Conservation (phyloP, 2,797 vertebrate genomes). For the Acanthopagrus latus region DNA sequence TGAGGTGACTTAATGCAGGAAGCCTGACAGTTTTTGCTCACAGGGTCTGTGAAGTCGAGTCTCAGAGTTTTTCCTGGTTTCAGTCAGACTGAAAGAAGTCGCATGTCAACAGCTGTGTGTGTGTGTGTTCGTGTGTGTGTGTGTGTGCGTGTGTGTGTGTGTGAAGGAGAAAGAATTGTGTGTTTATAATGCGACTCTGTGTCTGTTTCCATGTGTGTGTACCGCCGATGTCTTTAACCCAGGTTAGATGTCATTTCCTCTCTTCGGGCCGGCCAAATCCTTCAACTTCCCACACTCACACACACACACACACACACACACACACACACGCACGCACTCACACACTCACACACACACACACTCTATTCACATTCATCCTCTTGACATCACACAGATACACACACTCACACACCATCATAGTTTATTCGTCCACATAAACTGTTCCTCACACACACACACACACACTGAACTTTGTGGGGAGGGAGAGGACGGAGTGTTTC, state of each 20-base stretch:
- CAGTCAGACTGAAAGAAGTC: not conserved
- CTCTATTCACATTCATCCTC: constrained; percentile 29
- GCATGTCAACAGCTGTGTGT: constrained; percentile 3
- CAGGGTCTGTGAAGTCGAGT: not conserved
- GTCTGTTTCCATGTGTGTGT: constrained; percentile 2
- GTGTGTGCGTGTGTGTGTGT: too few relatives aligned
- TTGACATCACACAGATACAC: constrained; percentile 27
- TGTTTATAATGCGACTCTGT: constrained; percentile 1
- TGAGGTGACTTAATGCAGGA: not conserved
- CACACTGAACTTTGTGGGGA: constrained; percentile 45
- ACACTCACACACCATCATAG: not conserved
- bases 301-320: constrained; percentile 25
- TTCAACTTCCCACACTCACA: constrained; percentile 46
- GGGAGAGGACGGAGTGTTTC: constrained; percentile 51
- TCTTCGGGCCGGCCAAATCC: constrained; percentile 20
- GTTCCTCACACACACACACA: constrained; percentile 10
- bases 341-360: constrained; percentile 9
- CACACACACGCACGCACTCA: constrained; percentile 20
- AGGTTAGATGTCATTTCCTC: constrained; percentile 66
- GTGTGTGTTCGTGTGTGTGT: not conserved
- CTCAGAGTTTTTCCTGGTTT: not conserved
- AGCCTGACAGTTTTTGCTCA: too few relatives aligned
- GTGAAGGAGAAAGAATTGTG: constrained; percentile 16
- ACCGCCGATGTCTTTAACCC: constrained; percentile 40
- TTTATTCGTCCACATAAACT: constrained; percentile 16